phyloP scores from a whole-genome alignment of 2,888 invertebrate species.

The Alloscopus bannaensis region DNA sequence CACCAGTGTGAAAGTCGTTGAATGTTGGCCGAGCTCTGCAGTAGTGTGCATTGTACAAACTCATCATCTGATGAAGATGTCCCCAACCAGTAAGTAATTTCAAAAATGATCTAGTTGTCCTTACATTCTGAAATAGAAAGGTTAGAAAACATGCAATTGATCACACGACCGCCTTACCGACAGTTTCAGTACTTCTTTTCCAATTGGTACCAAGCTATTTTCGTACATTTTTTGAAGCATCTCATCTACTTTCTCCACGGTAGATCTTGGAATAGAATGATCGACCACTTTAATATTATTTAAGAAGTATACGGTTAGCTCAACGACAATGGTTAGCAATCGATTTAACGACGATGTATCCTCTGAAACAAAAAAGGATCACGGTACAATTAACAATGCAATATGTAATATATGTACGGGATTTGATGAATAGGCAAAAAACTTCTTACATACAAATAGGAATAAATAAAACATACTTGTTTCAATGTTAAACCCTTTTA shows the following conservation, averaged over 20 bases:
- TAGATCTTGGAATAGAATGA: slow-evolving; percentile 54
- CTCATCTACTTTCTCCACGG: slow-evolving; percentile 64
- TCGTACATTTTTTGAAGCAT: slow-evolving; percentile 63
- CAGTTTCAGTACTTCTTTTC: neutral
- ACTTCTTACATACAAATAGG: too few relatives aligned
- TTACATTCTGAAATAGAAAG: slow-evolving; percentile 59
- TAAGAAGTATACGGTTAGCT: slow-evolving; percentile 62
- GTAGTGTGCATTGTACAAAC: slow-evolving; percentile 63
- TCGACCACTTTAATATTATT: slow-evolving; percentile 67
- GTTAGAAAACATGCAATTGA: neutral
- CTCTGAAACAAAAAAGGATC: too few relatives aligned
- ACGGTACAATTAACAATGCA: too few relatives aligned
- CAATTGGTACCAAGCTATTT: neutral
- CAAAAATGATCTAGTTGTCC: slow-evolving; percentile 58
- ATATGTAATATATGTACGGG: too few relatives aligned
- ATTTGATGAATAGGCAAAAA: too few relatives aligned
- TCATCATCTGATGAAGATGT: slow-evolving; percentile 66
- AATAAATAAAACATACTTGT: slow-evolving; percentile 37
- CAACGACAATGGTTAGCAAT: slow-evolving; percentile 58
- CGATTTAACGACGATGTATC: neutral
- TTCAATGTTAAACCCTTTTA: slow-evolving; percentile 38
- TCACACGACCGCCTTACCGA: neutral
- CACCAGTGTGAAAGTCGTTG: neutral
- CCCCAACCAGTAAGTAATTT: slow-evolving; percentile 66
- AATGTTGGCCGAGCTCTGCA: neutral